A percentile compares a stretch with the other conserved stretches of the same genome.
phyloP scores from a whole-genome alignment of 2,113 vertebrate species.

The Nothobranchius furzeri region DNA sequence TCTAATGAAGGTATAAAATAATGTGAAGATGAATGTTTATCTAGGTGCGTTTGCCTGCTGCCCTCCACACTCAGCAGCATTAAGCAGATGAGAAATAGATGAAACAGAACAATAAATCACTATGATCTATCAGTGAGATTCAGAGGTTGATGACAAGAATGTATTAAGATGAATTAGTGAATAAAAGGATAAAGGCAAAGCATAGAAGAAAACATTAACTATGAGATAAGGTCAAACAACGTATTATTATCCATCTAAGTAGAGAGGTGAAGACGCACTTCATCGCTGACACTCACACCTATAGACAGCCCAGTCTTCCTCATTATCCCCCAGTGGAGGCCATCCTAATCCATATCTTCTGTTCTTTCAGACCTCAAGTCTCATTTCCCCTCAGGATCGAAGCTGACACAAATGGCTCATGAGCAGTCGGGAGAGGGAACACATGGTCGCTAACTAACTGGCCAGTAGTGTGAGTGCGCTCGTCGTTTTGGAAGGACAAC shows the following conservation, averaged over 20 bases:
- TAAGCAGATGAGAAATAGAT: conserved; percentile 65
- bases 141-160: conserved; percentile 30
- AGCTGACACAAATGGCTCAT: conserved; percentile 53
- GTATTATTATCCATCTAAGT: background rate
- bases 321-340: conserved; percentile 69
- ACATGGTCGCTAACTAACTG: conserved; percentile 20
- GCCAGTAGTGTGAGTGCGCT: conserved; percentile 1
- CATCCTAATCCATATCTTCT: conserved; percentile 61
- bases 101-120: conserved; percentile 61
- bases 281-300: background rate
- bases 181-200: background rate
- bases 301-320: conserved; percentile 36
- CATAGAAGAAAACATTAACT: background rate
- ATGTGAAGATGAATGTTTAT: conserved; percentile 57
- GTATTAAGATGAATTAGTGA: conserved; percentile 39
- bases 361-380: conserved; percentile 57
- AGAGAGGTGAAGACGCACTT: conserved; percentile 3
- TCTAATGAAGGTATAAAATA: conserved; percentile 34
- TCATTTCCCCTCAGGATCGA: conserved; percentile 70
- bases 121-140: conserved; percentile 53
- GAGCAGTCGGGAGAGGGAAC: conserved; percentile 38
- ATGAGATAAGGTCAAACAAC: conserved; percentile 21
- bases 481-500: conserved; percentile 7
- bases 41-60: conserved; percentile 54
- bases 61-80: conserved; percentile 49